Base-by-base conservation (phyloP, 1,140 invertebrate species). In the Anastatus disparis region DNA sequence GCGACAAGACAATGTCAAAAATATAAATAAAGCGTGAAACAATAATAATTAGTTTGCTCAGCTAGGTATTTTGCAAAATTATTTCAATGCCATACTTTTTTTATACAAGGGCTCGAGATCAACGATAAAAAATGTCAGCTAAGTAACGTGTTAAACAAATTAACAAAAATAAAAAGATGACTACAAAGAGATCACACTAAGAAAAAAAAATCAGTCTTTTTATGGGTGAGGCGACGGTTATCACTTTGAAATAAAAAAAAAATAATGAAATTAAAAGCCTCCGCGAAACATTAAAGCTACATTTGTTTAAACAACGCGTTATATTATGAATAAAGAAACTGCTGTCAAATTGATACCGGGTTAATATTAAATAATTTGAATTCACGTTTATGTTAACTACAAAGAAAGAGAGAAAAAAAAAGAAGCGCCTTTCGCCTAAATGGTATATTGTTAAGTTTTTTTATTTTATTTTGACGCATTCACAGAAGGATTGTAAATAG, bases 21-120 rank as follows among this genome's bases (percentile, higher is more conserved):
- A 65, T 65, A 66, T 71, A 65, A 59, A 71, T n/a, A n/a, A 71
- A 71, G 62, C 70, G 56, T 71, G 53, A 46, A 61, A 71, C 70
- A 71, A 44, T 71, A 71, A 71, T 59, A 59, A 71, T 71, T 71
- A 71, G 70, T 71, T 71, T 52, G 62, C 70, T 65, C 53, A 61
- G 62, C 46, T 52, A 52, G 46, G 35, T 59, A 50, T 48, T n/a
- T 50, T 59, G 52, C 55, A 61, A n/a, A n/a, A 71, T 71, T 65
- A 61, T 71, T 59, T 65, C 55, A 59, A 66, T 61, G 62, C 53
- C 38, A 44, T 55, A 69, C 26, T 15, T 53, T 65, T n/a, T n/a
- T 50, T 61, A n/a, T 71, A 66, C 31, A 61, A 35, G 48, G 61
- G 44, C 55, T 65, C 24, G 62, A 59, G 59, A 70, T 52, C 62